Conservation (phyloP, 2,797 vertebrate genomes). For the Simalia tracyae region DNA sequence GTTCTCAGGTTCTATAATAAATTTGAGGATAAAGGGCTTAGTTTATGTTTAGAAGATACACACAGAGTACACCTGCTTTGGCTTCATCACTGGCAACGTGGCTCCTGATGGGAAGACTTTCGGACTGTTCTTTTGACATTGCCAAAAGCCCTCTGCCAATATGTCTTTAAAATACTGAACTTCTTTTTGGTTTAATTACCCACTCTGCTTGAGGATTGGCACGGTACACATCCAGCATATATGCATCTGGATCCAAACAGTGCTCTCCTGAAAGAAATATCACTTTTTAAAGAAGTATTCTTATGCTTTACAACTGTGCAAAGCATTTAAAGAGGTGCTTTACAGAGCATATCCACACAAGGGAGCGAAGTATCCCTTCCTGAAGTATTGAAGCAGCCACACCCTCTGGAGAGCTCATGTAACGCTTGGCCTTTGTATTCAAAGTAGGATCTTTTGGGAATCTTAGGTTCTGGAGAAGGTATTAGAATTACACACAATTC, state of each 20-base stretch:
- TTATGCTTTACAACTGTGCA: neutral
- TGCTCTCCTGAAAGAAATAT: constrained; percentile 79
- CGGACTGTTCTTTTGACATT: constrained; percentile 37
- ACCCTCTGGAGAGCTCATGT: neutral
- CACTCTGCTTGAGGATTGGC: constrained; percentile 87
- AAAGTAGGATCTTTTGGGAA: neutral
- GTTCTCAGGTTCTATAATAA: constrained; percentile 14
- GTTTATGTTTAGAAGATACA: constrained; percentile 38
- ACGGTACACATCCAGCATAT: constrained; percentile 83
- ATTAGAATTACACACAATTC: neutral
- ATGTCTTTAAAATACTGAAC: constrained; percentile 64
- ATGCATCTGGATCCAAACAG: constrained; percentile 83
- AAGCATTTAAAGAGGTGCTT: neutral
- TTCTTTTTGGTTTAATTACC: constrained; percentile 82
- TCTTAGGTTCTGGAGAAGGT: neutral
- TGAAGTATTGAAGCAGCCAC: neutral
- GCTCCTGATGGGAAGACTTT: constrained; percentile 42
- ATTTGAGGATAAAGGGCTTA: neutral
- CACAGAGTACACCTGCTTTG: constrained; percentile 28
- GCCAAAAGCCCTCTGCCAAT: neutral
- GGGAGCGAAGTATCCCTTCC: neutral
- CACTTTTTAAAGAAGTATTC: neutral
- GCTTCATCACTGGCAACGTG: constrained; percentile 33
- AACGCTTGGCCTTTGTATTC: neutral
- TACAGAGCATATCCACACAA: neutral